Base-by-base conservation (phyloP, 2,888 invertebrate genomes). In the Drosophila maculinotata region DNA sequence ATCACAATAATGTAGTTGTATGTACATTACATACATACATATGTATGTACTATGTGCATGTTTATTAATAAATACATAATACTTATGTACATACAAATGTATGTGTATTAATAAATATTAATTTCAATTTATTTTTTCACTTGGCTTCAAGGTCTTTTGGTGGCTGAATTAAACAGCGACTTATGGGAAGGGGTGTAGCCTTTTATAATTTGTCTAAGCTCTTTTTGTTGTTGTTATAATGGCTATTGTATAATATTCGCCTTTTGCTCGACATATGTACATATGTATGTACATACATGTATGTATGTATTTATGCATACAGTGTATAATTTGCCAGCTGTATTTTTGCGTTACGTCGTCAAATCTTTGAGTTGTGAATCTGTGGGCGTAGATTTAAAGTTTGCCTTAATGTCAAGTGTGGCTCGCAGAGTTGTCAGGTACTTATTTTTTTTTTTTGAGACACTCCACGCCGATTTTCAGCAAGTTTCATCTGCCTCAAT, bases 401-500 rank as follows among this genome's bases (percentile, higher is more conserved):
- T 59, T 45, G 67, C 47, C 53, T 76, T 76, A 80, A 76, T 77
- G 80, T 80, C 76, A 80, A 76, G 80, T 80, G 68, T 68, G 80
- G 72, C 65, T 44, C 31, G 57, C 39, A 54, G 63, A 78, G 58
- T 59, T 52, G 76, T 52, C 51, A n/a, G n/a, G 15, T 38, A 17
- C 17, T 12, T 23, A 8, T 23, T 41, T 14, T 15, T 25, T 4
- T 15, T 59, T 57, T 52, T 48, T 51, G 6, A 26, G 36, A 15
- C 69, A 63, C 68, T 44, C n/a, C 26, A 44, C 28, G 26, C 5
- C 15, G 17, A 30, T 62, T 60, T 49, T 56, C 42, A 49, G 69
- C 53, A 15, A 38, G 41, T 51, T 77, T 56, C 67, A 76, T 66
- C 72, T 67, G 63, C 44, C 52, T 15, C 52, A 44, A 64, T 64